Evolutionary conservation across 2,113 vertebrate species (phyloP), one percentile per base, ranked within the genome.

Genomic region (Passer montanus): DNA sequence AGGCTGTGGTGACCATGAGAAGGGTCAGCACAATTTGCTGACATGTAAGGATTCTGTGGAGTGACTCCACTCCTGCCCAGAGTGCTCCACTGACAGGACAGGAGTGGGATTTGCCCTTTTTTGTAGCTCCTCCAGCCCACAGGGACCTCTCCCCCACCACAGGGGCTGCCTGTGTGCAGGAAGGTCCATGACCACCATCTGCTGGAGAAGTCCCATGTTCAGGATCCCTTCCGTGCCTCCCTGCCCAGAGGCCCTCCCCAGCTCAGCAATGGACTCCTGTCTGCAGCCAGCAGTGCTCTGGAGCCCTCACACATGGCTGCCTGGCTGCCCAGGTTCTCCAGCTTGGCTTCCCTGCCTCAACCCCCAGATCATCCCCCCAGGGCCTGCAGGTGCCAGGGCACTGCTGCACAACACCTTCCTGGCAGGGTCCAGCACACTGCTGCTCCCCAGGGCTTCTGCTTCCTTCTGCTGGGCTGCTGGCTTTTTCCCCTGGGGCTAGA

Each of bases 131-230:
- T 83, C 47, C 90, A 84, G 28, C 60, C 69, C 84, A 12, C 4
- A 43, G 87, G 81, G 81, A 26, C 74, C 56, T 94, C 81, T 84
- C 44, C 52, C 68, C 52, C 11, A 50, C 35, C 20, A 3, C 28
- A 53, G 85, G 63, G 43, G 50, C n/a, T 73, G 87, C 47, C 66
- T 41, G 1, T 53, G 30, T 62, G 6, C 80, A 81, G 88, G 75
- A 95, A 94, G 92, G 94, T 90, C 23, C 68, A 0, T 93, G 93
- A 93, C 93, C 93, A 95, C 96, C 92, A 93, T 86, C 94, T 96
- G 93, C n/a, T 97, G 96, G 95, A 93, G 79, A 56, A 73, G 55
- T 24, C 86, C 76, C 17, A 13, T 28, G 28, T 39, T 22, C 1
- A 1, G 85, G 53, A 70, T 76, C 82, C 5, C 70, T 49, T 68